Conservation (phyloP, 2,113 vertebrate species). For the Siniperca chuatsi region DNA sequence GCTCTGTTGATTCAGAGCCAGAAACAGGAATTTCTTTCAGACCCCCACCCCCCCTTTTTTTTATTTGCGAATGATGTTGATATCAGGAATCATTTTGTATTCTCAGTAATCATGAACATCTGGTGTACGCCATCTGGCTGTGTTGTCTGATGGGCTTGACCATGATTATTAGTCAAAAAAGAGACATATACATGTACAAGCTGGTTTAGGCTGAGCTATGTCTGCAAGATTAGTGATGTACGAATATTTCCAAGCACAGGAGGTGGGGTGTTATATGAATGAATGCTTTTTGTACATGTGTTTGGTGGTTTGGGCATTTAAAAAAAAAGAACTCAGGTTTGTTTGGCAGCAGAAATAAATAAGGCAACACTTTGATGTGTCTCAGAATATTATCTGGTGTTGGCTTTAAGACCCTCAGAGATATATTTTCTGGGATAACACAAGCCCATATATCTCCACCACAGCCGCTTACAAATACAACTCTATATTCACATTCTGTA, state of each 20-base stretch:
- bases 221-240: constrained; percentile 37
- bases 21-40: constrained; percentile 57
- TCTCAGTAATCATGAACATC: constrained; percentile 83
- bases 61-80: constrained; percentile 79
- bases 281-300: constrained; percentile 22
- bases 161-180: constrained; percentile 62
- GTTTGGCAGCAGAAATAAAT: constrained; percentile 3
- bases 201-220: constrained; percentile 37
- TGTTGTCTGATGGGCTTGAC: constrained; percentile 62
- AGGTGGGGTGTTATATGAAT: background rate
- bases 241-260: constrained; percentile 19
- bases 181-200: constrained; percentile 51
- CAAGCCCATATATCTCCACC: constrained; percentile 48
- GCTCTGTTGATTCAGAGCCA: constrained; percentile 58
- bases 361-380: constrained; percentile 16
- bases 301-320: background rate
- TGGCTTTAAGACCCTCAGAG: constrained; percentile 9
- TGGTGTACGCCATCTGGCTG: constrained; percentile 78
- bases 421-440: constrained; percentile 55
- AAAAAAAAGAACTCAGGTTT: background rate
- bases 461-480: constrained; percentile 21
- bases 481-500: background rate
- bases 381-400: constrained; percentile 11
- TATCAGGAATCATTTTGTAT: constrained; percentile 79
- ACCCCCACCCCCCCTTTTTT: constrained; percentile 16